Evolutionary conservation across 2,888 invertebrate species (phyloP), one percentile per base, ranked within the genome.

Genomic region (Campopleginae sp.): DNA sequence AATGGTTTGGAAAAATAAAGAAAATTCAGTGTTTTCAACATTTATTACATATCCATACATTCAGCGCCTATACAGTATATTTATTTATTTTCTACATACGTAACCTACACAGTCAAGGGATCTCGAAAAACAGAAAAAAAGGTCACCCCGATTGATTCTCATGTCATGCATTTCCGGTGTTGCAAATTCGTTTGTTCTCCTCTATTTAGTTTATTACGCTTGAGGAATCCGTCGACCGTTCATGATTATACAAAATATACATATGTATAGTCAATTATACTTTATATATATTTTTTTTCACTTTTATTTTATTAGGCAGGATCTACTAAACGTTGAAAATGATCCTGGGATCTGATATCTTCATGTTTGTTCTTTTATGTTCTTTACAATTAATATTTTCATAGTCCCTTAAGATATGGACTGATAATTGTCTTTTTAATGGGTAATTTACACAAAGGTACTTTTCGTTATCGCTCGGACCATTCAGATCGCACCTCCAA

Each of bases 21-120:
- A 27, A 5, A 44, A n/a, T 86, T 83, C 48, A 77, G 58, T 77
- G 51, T 82, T 68, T 58, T 83, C 78, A 82, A 88, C 88, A 87
- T 88, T 87, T 88, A 88, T 88, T 86, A 80, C 84, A 87, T 85
- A 88, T 85, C 38, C 84, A 85, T 86, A 88, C 86, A 87, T 87
- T 74, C 82, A 87, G 80, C 82, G 71, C 76, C 87, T 88, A 86
- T 82, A 86, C 85, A 84, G 85, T 85, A 84, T 81, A 81, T 78
- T 76, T 81, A 71, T 80, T 77, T 86, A 85, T 76, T 65, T 17
- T 66, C 72, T 86, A 80, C 65, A 77, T 80, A 80, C 76, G 80
- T 61, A 71, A 58, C 71, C 85, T 87, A 87, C 80, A 88, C 86
- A 86, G 82, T 87, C 86, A 86, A 82, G 82, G 84, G 78, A 86